A percentile compares a stretch with the other conserved stretches of the same genome.
Evolutionary conservation across 2,888 invertebrate species (phyloP).

Genomic region (Agrochola lychnidis): DNA sequence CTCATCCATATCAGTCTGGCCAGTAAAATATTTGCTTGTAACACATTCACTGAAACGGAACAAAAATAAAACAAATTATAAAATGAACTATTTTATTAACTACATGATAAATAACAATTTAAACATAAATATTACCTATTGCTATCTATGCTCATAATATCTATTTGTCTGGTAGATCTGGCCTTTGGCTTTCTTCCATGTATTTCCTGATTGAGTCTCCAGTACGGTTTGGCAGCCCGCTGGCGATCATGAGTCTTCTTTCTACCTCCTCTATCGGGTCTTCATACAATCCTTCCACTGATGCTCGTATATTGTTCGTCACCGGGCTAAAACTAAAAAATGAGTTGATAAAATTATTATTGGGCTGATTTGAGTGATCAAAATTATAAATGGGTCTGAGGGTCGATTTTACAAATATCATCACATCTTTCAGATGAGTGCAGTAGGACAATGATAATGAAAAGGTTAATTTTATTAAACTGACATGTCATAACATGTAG

Average conservation of each 20-base stretch:
- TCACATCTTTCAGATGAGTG: not conserved
- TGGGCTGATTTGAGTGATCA: not conserved
- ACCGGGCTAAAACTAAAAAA: conserved; percentile 75
- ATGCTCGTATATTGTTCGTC: conserved; percentile 77
- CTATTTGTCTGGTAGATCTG: conserved; percentile 80
- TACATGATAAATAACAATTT: conserved; percentile 45
- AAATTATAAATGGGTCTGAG: not conserved
- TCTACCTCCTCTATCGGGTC: conserved; percentile 86
- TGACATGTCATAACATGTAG: not conserved
- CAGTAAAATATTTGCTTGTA: conserved; percentile 83
- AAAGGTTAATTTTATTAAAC: not conserved
- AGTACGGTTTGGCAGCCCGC: conserved; percentile 76
- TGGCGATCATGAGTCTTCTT: conserved; percentile 82
- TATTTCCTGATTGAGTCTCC: conserved; percentile 74
- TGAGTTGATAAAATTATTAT: not conserved
- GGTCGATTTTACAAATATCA: too few species aligned
- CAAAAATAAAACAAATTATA: conserved; percentile 79
- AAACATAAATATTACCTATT: conserved; percentile 72
- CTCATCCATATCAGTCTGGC: conserved; percentile 81
- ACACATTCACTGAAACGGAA: conserved; percentile 69
- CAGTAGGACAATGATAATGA: not conserved
- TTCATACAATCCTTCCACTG: conserved; percentile 78
- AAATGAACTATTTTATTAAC: conserved; percentile 55
- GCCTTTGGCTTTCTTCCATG: conserved; percentile 74
- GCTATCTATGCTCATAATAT: conserved; percentile 74